Evolutionary conservation across 2,797 vertebrate genomes (phyloP), one percentile per base, ranked within the genome.

Genomic region (Anniella stebbinsi): DNA sequence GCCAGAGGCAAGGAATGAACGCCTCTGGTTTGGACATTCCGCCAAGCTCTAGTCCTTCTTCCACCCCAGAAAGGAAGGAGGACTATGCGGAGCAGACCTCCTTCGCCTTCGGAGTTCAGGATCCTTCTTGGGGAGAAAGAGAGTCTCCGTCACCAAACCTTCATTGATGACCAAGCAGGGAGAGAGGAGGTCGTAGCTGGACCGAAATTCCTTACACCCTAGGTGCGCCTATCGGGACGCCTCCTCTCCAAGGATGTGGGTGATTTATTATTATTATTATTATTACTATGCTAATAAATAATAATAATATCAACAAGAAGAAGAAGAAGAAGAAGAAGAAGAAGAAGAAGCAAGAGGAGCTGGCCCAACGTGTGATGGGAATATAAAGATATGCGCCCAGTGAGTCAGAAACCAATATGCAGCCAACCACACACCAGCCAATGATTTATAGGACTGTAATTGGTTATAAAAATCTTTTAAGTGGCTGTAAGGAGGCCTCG

Each of bases 361-460:
- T 21, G 38, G 36, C 36, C 0, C 4, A 67, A 82, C 9, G n/a
- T n/a, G 87, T 13, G 10, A 78, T 69, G 90, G 60, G 57, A 76
- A 90, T 92, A 87, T 89, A 38, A 87, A 94, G 75, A 84, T 86
- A 82, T 93, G 95, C 84, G 93, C 87, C 87, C 95, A 93, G 92
- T 94, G 95, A 96, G 87, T 93, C 95, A 96, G 94, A 96, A 96
- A 94, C 87, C 38, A 90, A 94, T 90, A 94, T 89, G 87, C 87
- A 88, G 89, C n/a, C 63, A 87, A 90, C 92, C 92, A 93, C 96
- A 91, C 96, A 93, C 93, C 89, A 89, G 86, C 93, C 91, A 88
- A 95, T 95, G 97, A 97, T 97, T 97, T 96, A 97, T 96, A 93
- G 92, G 94, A 93, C 93, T 95, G 86, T 96, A 97, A 97, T 96